A percentile compares a stretch with the other conserved stretches of the same genome.
phyloP scores from a whole-genome alignment of 1,140 invertebrate species.

The Drosophila yakuba region DNA sequence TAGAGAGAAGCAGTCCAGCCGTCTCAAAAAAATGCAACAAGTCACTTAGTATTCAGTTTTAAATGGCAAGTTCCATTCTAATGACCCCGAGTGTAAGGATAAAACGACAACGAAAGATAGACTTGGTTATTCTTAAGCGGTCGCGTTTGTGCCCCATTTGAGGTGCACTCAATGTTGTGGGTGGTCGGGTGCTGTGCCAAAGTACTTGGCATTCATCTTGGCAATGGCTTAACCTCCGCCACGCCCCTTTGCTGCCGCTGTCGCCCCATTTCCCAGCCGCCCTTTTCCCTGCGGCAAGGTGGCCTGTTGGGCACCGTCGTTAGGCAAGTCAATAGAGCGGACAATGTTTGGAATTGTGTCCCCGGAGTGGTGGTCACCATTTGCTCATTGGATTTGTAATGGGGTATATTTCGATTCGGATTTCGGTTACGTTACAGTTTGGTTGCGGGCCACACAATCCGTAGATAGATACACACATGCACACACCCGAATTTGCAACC shows the following conservation, averaged over 20 bases:
- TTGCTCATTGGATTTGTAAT: slow-evolving; percentile 55
- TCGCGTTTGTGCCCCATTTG: slow-evolving; percentile 79
- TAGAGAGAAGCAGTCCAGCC: not conserved
- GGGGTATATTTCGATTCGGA: slow-evolving; percentile 28
- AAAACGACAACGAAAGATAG: slow-evolving; percentile 12
- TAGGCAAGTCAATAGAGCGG: slow-evolving; percentile 61
- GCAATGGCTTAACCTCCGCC: slow-evolving; percentile 6
- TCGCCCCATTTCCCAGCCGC: not conserved
- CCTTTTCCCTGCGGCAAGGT: slow-evolving; percentile 7
- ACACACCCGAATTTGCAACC: slow-evolving; percentile 20
- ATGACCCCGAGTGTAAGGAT: not conserved
- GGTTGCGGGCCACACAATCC: slow-evolving; percentile 6
- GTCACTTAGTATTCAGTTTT: not conserved
- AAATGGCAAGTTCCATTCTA: not conserved
- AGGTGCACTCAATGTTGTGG: slow-evolving; percentile 65
- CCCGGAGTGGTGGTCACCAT: slow-evolving; percentile 33
- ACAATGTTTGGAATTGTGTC: slow-evolving; percentile 48
- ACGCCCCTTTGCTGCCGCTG: not conserved
- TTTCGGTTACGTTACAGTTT: slow-evolving; percentile 29
- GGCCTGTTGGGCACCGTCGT: slow-evolving; percentile 39
- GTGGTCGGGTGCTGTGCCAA: slow-evolving; percentile 14
- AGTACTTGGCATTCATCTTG: slow-evolving; percentile 71
- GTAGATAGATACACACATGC: not conserved
- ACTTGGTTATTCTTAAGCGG: slow-evolving; percentile 77
- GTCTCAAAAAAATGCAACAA: no score